Base-by-base conservation (phyloP, 2,797 vertebrate species). In the Epinephelus coioides region DNA sequence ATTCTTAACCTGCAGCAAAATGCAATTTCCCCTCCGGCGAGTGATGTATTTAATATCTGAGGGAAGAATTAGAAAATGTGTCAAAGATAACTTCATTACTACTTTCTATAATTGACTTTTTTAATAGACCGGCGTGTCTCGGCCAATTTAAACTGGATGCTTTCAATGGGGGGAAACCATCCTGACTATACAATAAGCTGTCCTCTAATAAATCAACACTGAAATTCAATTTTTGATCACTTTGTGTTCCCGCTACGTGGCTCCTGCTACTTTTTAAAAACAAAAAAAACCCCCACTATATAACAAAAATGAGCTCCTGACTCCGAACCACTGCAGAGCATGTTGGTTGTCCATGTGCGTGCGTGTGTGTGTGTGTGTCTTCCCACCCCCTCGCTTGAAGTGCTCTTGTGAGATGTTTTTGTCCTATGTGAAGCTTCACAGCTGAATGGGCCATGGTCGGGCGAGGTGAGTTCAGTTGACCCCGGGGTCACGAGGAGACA, bases 401-500 rank as follows among this genome's bases (percentile, higher is more conserved):
- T 79, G 69, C 75, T 86, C 86, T 88, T 91, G 72, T 81, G 85
- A 89, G 91, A 92, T 88, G 87, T 87, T 94, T 93, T 93, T 87
- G 86, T 91, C 81, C 79, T 59, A 47, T 80, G 84, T 80, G 88
- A 82, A 76, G 88, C 88, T 84, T 91, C 86, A 86, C 88, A 92
- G 91, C 83, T 94, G 92, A 95, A 94, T 93, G 85, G 86, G 77
- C 71, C 34, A 18, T 84, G 91, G 90, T 88, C 80, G 65, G 82
- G 73, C 69, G 93, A 94, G 92, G 91, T 93, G 92, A 94, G 91
- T 88, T 91, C 83, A 87, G 88, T 88, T 94, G 94, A 94, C 94
- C 94, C 50, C 4, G 1, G 76, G 94, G 94, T 96, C 91, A 90
- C 15, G 6, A 19, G 9, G 62, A 94, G 89, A 95, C 95, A 94